Conservation (phyloP, 1,140 invertebrate species). For the Heliconius congener region DNA sequence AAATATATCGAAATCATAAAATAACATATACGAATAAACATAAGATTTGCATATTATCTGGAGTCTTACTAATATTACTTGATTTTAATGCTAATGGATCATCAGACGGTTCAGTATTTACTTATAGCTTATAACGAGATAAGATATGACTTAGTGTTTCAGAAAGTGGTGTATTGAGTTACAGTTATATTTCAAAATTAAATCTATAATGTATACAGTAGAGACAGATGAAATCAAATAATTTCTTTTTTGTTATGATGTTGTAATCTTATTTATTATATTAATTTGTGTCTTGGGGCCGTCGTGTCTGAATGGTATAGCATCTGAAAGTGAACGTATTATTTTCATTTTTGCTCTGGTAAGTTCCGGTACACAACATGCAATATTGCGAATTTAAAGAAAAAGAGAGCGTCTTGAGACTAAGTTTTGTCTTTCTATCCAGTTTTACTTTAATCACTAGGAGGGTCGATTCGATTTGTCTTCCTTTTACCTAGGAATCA, state of each 20-base stretch:
- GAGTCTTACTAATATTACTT: background rate
- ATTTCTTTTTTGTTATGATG: too few species aligned
- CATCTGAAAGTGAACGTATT: background rate
- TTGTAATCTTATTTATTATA: background rate
- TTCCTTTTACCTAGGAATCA: background rate
- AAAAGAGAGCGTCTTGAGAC: background rate
- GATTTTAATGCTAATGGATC: constrained; percentile 7
- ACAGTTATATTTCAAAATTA: background rate
- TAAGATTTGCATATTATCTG: background rate
- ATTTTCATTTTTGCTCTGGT: background rate
- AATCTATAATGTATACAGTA: background rate
- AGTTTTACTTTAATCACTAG: background rate
- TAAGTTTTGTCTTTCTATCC: too few species aligned
- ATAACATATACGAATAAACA: background rate
- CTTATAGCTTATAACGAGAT: background rate
- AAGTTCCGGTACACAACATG: background rate
- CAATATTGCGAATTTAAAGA: background rate
- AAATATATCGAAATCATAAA: background rate
- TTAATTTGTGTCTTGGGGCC: background rate
- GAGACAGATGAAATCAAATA: too few species aligned
- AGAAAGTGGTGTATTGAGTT: background rate
- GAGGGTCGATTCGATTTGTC: background rate
- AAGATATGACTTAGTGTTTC: constrained; percentile 1
- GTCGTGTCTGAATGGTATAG: background rate
- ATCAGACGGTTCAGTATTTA: background rate